Evolutionary conservation across 2,888 invertebrate species (phyloP).

Genomic region (Mythimna loreyi): DNA sequence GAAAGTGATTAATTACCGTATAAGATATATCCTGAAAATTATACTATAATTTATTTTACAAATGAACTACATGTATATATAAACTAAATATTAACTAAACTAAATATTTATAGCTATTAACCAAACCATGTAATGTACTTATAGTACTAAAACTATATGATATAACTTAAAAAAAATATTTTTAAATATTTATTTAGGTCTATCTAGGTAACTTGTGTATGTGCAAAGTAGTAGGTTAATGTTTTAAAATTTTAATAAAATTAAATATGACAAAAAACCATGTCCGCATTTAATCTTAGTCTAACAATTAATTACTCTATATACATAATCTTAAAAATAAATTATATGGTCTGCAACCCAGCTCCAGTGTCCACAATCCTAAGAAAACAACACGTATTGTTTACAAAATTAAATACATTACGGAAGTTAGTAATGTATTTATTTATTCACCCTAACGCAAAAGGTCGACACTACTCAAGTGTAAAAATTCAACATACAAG

Average conservation of each 20-base stretch:
- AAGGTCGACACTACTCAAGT: constrained; percentile 7
- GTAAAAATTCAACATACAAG: not conserved
- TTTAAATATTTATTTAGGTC: too few relatives aligned
- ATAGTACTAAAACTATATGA: too few relatives aligned
- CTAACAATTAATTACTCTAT: not conserved
- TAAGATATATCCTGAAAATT: too few relatives aligned
- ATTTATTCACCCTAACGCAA: constrained; percentile 34
- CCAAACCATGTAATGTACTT: too few relatives aligned
- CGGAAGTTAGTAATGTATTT: constrained; percentile 23
- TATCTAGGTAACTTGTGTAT: too few relatives aligned
- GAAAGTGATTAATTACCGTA: not conserved
- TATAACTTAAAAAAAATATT: too few relatives aligned
- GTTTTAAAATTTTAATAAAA: not conserved
- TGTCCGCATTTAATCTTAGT: not conserved
- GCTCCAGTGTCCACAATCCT: not conserved
- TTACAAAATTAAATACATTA: not conserved
- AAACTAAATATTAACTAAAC: too few relatives aligned
- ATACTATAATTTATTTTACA: not conserved
- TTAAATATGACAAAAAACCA: not conserved
- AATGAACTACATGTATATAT: too few relatives aligned
- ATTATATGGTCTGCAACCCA: not conserved
- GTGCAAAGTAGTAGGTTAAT: too few relatives aligned
- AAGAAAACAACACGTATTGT: not conserved
- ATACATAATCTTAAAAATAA: not conserved
- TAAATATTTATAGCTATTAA: too few relatives aligned